Percentiles rank a stretch among this genome's conserved stretches.
phyloP scores from a whole-genome alignment of 2,797 vertebrate species.

The Labroides dimidiatus region DNA sequence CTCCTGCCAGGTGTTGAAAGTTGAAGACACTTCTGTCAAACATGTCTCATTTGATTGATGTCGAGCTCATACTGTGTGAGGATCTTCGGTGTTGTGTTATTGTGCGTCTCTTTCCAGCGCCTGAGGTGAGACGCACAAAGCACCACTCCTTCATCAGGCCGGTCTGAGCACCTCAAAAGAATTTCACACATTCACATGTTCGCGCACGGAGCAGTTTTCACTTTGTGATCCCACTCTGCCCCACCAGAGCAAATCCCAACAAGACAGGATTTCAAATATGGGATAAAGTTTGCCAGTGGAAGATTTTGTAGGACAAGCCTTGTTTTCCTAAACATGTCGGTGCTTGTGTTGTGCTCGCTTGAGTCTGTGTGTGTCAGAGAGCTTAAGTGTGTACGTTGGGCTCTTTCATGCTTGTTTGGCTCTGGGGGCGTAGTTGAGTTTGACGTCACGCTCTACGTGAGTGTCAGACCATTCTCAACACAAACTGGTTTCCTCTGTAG shows the following conservation, averaged over 20 bases:
- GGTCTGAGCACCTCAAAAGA: conserved; percentile 27
- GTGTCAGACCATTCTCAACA: conserved; percentile 80
- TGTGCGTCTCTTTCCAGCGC: not conserved
- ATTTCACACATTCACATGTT: conserved; percentile 5
- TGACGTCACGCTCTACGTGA: conserved; percentile 78
- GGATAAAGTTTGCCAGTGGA: conserved; percentile 16
- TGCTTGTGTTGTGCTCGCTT: conserved; percentile 30
- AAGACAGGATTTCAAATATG: conserved; percentile 5
- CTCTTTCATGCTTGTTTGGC: conserved; percentile 39
- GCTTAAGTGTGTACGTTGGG: not conserved
- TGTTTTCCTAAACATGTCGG: conserved; percentile 39
- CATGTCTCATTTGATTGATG: not conserved
- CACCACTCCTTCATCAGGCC: conserved; percentile 23
- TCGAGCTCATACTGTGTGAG: not conserved
- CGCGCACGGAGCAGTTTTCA: not conserved
- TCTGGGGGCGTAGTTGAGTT: conserved; percentile 71
- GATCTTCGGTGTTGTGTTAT: not conserved
- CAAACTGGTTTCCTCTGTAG: conserved; percentile 72
- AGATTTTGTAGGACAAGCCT: conserved; percentile 23
- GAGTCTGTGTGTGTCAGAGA: not conserved
- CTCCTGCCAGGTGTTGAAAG: too few species aligned
- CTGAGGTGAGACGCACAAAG: not conserved
- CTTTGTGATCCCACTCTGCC: not conserved
- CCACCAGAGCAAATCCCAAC: conserved; percentile 18
- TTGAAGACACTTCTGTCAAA: not conserved